Evolutionary conservation across 1,140 invertebrate genomes (phyloP), one percentile per base, ranked within the genome.

Genomic region (Ridgeia piscesae): DNA sequence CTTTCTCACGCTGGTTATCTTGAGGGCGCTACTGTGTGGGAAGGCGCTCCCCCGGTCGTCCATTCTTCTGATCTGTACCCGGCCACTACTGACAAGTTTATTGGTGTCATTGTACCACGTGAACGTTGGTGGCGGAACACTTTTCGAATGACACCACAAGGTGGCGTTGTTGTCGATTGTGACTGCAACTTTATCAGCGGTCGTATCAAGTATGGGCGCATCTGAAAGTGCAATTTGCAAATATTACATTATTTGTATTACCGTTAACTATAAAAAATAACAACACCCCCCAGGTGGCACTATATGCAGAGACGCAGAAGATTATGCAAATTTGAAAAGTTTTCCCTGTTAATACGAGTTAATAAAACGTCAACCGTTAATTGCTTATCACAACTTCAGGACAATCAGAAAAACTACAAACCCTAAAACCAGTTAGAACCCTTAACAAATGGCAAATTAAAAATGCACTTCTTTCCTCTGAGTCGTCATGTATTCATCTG

Each of bases 91-190:
- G 89, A 90, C 89, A 34, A 90, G 35, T 21, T 34, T 34, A 35
- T 33, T 91, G 11, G 35, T 91, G 91, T 48, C 91, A n/a, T 91
- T 91, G 50, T 91, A 91, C 91, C 91, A 91, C n/a, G 11, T 58
- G 91, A 94, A 94, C 1, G 34, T 89, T 14, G 94, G 94, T 0
- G 91, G n/a, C 8, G 94, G 94, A 91, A 93, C 93, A 8, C 94
- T 93, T 31, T 94, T 93, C 4, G 94, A 92, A 21, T 35, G 27
- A 92, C 94, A 94, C 27, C 89, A 89, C 21, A 94, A 35, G 1
- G 50, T 92, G 2, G 93, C 93, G 9, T 89, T 91, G 21, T 94
- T 90, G 33, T 91, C 91, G 6, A 93, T 42, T 27, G 93, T 92
- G 0, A 94, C 93, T 14, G 94, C 94, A 11, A 94, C 92, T 35